A percentile compares a stretch with the other conserved stretches of the same genome.
phyloP scores from a whole-genome alignment of 1,140 invertebrate genomes.

The Venustaconcha ellipsiformis region DNA sequence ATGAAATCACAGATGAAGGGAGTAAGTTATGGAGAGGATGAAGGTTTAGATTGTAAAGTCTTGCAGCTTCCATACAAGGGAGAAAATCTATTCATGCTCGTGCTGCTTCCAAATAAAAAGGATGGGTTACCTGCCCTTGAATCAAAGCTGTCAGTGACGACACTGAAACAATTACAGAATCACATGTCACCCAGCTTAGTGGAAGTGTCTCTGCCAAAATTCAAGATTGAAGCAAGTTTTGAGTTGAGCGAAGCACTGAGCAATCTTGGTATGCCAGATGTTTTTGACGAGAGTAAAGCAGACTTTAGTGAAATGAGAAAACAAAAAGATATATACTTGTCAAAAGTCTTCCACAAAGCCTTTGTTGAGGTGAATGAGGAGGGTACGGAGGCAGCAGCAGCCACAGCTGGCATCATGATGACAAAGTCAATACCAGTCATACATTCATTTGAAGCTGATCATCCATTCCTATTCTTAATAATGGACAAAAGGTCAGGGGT shows the following conservation, averaged over 20 bases:
- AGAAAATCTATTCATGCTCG: constrained; percentile 74
- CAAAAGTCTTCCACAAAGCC: constrained; percentile 70
- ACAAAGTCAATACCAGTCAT: neutral
- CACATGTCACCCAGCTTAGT: constrained; percentile 24
- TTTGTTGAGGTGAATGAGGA: constrained; percentile 71
- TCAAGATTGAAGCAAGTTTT: constrained; percentile 75
- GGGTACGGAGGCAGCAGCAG: constrained; percentile 54
- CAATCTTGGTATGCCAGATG: constrained; percentile 72
- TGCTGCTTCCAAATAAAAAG: constrained; percentile 76
- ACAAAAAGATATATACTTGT: constrained; percentile 42
- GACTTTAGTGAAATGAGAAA: constrained; percentile 55
- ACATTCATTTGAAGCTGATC: constrained; percentile 77
- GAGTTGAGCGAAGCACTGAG: constrained; percentile 67
- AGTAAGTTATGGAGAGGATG: constrained; percentile 75
- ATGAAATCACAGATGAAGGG: constrained; percentile 64
- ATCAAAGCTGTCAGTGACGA: constrained; percentile 67
- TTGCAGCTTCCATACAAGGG: constrained; percentile 81
- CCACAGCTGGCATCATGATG: constrained; percentile 27
- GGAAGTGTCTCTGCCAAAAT: constrained; percentile 73
- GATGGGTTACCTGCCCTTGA: constrained; percentile 70
- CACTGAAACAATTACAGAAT: constrained; percentile 59
- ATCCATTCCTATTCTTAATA: constrained; percentile 81
- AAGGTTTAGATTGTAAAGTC: constrained; percentile 77
- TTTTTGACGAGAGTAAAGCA: constrained; percentile 23
- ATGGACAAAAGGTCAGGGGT: constrained; percentile 73